Conservation (phyloP, 2,888 invertebrate genomes). For the Pseudanteris insignis region DNA sequence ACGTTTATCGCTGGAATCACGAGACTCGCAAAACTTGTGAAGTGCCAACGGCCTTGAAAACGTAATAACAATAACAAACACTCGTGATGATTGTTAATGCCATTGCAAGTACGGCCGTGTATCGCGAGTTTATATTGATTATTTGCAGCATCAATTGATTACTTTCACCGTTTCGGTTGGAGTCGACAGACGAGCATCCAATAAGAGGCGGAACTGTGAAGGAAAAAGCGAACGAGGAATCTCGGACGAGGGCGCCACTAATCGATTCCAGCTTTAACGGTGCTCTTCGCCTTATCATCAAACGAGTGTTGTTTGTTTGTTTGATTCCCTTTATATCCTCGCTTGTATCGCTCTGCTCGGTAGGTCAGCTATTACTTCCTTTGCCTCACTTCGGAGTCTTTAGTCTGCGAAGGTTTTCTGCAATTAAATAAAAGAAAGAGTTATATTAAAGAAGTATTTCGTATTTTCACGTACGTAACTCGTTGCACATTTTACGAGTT, state of each 20-base stretch:
- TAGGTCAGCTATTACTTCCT: constrained; percentile 57
- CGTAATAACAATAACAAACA: constrained; percentile 7
- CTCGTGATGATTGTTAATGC: too few species aligned
- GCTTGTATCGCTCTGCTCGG: constrained; percentile 41
- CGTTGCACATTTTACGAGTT: too few species aligned
- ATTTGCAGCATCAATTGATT: constrained; percentile 22
- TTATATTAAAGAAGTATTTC: too few species aligned
- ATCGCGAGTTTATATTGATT: constrained; percentile 21
- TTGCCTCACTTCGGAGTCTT: constrained; percentile 64
- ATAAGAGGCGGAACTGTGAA: constrained; percentile 25
- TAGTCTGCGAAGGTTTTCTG: constrained; percentile 64
- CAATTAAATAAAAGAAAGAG: constrained; percentile 25
- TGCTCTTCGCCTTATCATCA: constrained; percentile 22
- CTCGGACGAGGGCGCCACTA: constrained; percentile 12
- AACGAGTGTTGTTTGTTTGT: constrained; percentile 25
- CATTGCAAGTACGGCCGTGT: background rate
- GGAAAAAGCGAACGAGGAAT: constrained; percentile 17
- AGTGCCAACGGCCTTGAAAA: background rate
- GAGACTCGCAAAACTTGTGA: background rate
- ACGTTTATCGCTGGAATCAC: constrained; percentile 4
- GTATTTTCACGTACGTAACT: too few species aligned
- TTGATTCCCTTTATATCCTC: constrained; percentile 40
- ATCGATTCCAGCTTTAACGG: constrained; percentile 23
- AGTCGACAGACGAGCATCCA: constrained; percentile 24
- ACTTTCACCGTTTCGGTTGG: constrained; percentile 7